Evolutionary conservation across 2,797 vertebrate genomes (phyloP), one percentile per base, ranked within the genome.

Genomic region (Brachymystax lenok): DNA sequence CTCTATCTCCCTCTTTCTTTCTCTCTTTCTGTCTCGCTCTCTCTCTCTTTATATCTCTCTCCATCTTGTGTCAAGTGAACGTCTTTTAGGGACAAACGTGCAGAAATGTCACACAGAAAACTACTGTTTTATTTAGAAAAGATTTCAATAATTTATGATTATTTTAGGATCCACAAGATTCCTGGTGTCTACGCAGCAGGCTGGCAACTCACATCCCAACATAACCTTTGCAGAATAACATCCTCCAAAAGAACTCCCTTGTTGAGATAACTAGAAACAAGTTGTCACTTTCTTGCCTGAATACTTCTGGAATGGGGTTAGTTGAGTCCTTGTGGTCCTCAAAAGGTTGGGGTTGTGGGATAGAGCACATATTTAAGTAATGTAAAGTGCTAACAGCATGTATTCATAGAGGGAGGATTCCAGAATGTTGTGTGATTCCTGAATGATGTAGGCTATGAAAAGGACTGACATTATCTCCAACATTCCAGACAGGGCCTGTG

Each of bases 401-500:
- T 68, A 17, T 68, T 68, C 28, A 67, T 67, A 14, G 4, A 67
- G 14, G 16, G 13, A 33, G 28, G 24, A 67, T 67, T 67, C 64
- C 13, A 16, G 28, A 68, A 63, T 10, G n/a, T 10, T 61, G 59
- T 61, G n/a, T 59, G 5, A 59, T 59, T 61, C 59, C 40, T 13
- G 40, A 46, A 46, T 46, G 40, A 46, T 46, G 56, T 19, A 8
- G 33, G 40, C 46, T 79, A 78, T 77, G 82, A 82, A 82, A 86
- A 85, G 56, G 35, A 24, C 54, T 46, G 40, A 69, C 69, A 16
- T 74, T 78, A 46, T 78, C 79, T 28, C 82, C 77, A 76, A 81
- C 80, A 80, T 68, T 56, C 69, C n/a, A 73, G 67, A 73, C 78
- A 71, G 68, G 83, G 21, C 3, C 59, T 13, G 21, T 8, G 59